Base-by-base conservation (phyloP, 1,140 invertebrate genomes). In the Linepithema humile region DNA sequence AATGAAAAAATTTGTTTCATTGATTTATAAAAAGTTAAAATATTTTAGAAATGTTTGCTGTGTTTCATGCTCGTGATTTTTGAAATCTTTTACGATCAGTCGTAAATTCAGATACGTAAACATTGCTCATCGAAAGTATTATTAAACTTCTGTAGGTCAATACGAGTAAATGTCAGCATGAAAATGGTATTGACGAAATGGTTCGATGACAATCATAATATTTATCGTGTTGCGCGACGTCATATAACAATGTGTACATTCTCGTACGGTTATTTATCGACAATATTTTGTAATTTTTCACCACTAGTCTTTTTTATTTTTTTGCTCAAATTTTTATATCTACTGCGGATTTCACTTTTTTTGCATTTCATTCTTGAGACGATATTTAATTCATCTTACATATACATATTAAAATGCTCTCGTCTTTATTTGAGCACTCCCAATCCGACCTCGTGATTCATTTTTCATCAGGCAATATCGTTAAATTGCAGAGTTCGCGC, bases 201-300 rank as follows among this genome's bases (percentile, higher is more conserved):
- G 26, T 75, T 32, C n/a, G 38, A 48, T 62, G 50, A 73, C 70
- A 73, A 15, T 60, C 35, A 74, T 29, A 74, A 74, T 74, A 74
- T 74, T 74, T 74, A 38, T 62, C 35, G 3, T 9, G 35, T 5
- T 72, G 15, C 9, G 20, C 23, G 20, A 17, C 23, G 17, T 40
- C 26, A 4, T 9, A 0, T 50, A 48, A 69, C 9, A n/a, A 3
- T 4, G 55, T n/a, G 1, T n/a, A n/a, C n/a, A n/a, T 53, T 1
- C 1, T 0, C 12, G 32, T 57, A 73, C 4, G 0, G 5, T 17
- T 38, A 38, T 5, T 29, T 32, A 2, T 17, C 15, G 50, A 38
- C 3, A 15, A 45, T 26, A 10, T n/a, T 29, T 32, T 75, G 45
- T 29, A 40, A 62, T 75, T 62, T 32, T 43, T 62, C 3, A 3